These are phyloP conservation scores for Notothenia rossii DNA, from an alignment of 2,113 vertebrate species.

Conservation along the genomic window DNA sequence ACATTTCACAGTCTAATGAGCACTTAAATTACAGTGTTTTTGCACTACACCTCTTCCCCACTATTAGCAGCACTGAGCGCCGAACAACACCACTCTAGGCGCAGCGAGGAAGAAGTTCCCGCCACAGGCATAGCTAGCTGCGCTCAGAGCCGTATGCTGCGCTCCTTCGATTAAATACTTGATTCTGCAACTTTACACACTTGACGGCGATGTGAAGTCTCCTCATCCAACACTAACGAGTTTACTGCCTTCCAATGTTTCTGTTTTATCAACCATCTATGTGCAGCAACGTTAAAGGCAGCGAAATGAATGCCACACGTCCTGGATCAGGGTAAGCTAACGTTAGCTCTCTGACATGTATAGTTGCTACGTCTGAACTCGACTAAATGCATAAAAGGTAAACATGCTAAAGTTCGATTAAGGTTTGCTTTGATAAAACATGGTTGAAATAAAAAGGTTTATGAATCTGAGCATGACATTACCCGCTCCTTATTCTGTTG, in stretches of 20 bases:
- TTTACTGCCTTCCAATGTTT: accelerated
- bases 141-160: no score
- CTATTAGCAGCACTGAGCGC: not conserved
- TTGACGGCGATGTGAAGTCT: not conserved
- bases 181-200: not conserved
- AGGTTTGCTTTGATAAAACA: not conserved
- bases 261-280: not conserved
- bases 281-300: not conserved
- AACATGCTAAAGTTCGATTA: not conserved
- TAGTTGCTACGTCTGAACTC: not conserved
- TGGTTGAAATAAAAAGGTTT: not conserved
- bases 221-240: accelerated
- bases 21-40: conserved; percentile 15
- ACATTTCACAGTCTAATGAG: not conserved
- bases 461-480: not conserved
- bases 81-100: no score
- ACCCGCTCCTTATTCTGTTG: conserved; percentile 8
- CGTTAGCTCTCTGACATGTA: conserved; percentile 1
- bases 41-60: conserved; percentile 1
- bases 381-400: not conserved
- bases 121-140: not conserved
- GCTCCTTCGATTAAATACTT: not conserved
- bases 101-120: conserved; percentile 24
- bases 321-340: conserved; percentile 13
- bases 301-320: not conserved